These are phyloP conservation scores for Xiphias gladius DNA, from an alignment of 2,113 vertebrate species.

Conservation along the genomic window DNA sequence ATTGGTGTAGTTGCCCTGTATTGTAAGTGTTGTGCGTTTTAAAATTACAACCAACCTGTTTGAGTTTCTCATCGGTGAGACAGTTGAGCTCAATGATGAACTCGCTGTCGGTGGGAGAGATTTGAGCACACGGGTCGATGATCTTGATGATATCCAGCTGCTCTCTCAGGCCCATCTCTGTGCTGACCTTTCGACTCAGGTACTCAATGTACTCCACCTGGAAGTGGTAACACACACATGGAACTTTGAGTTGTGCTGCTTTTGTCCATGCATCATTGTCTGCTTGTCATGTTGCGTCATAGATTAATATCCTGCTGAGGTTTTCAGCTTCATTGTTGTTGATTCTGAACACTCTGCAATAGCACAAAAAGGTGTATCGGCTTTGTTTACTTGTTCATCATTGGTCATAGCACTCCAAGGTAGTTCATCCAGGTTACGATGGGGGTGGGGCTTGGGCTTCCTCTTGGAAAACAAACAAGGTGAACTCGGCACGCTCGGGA, in stretches of 20 bases:
- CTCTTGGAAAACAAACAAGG: slow-evolving; percentile 94
- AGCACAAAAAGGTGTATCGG: not conserved
- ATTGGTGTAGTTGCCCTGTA: not conserved
- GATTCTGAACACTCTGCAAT: not conserved
- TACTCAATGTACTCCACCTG: slow-evolving; percentile 99
- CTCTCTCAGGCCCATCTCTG: slow-evolving; percentile 98
- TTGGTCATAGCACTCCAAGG: slow-evolving; percentile 99
- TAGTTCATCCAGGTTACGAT: slow-evolving; percentile 96
- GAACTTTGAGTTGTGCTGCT: not conserved
- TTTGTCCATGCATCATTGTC: not conserved
- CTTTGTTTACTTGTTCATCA: slow-evolving; percentile 90
- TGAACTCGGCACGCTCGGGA: slow-evolving; percentile 96
- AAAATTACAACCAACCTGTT: slow-evolving; percentile 88
- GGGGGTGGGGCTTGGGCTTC: slow-evolving; percentile 89
- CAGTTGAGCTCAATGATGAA: slow-evolving; percentile 99
- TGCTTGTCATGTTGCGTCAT: not conserved
- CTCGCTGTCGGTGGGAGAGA: slow-evolving; percentile 98
- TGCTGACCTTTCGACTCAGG: slow-evolving; percentile 97
- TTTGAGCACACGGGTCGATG: slow-evolving; percentile 97
- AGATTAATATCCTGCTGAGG: not conserved
- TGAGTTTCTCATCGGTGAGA: slow-evolving; percentile 97
- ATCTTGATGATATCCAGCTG: slow-evolving; percentile 99
- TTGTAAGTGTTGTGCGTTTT: not conserved
- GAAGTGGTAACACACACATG: not conserved
- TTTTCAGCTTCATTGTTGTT: not conserved